Base-by-base conservation (phyloP, 2,888 invertebrate genomes). In the Hirtodrosophila duncani region DNA sequence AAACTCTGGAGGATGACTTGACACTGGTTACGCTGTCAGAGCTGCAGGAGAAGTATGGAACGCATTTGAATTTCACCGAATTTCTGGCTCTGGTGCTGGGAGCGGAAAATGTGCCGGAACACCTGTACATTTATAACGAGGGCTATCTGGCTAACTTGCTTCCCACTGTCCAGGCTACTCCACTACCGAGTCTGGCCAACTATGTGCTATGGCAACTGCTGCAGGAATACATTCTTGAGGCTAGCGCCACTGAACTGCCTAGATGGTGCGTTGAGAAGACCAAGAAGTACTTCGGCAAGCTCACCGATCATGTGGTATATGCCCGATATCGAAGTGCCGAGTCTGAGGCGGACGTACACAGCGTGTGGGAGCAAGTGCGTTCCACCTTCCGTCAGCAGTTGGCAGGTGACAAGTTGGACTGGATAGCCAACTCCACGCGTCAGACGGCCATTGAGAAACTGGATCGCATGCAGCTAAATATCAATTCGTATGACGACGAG, bases 121-220 rank as follows among this genome's bases (percentile, higher is more conserved):
- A 44, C 1, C 36, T 85, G 0, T 84, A 84, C 21, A n/a, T 84
- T 4, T 65, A 62, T n/a, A 66, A 77, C 18, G 71, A 68, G 3
- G 20, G 36, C 1, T 83, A 78, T 38, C 43, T 84, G 24, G 23
- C 31, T 0, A 60, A 67, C 4, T 42, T 72, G 1, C 16, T 81
- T 2, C 39, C 38, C 3, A 43, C 53, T 0, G 30, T 86, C 2
- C 38, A 57, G 5, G 6, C 29, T 1, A 81, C 71, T 1, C 56
- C 80, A 0, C 33, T 51, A 1, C 27, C 59, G 0, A 39, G 49
- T 0, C 37, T 82, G 1, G 79, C 67, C 8, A 83, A 85, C 37
- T 85, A 81, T 31, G 62, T 85, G 3, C 30, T 84, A 10, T 84
- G 77, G 75, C 41, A 78, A 1, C 60, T 84, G 16, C 11, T 85